phyloP scores from a whole-genome alignment of 37 sponge, comb jelly and placozoan genomes.

The Aplysina aerophoba region DNA sequence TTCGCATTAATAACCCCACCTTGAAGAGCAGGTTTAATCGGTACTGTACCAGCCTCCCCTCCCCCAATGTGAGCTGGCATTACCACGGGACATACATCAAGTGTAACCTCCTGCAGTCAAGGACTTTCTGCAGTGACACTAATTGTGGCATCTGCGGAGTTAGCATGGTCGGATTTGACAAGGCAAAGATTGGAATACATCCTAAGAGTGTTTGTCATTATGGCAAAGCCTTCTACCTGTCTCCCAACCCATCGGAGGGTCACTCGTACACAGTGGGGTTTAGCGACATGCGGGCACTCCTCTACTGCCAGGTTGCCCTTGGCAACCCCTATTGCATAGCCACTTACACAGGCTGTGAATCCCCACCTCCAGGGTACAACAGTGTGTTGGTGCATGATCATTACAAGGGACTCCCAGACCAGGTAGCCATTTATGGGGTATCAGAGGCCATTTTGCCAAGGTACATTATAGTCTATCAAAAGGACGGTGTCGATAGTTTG shows the following conservation, averaged over 20 bases:
- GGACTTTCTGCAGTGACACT: neutral
- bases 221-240: conserved; percentile 84
- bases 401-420: conserved; percentile 53
- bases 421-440: conserved; percentile 62
- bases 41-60: neutral
- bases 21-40: neutral
- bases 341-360: conserved; percentile 41
- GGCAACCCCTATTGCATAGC: conserved; percentile 57
- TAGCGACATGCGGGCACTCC: conserved; percentile 51
- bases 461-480: conserved; percentile 68
- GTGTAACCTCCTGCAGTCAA: neutral
- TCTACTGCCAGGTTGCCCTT: conserved; percentile 65
- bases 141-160: conserved; percentile 21
- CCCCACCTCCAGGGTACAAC: conserved; percentile 66
- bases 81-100: conserved; percentile 21
- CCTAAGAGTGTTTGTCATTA: conserved; percentile 54
- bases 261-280: conserved; percentile 84
- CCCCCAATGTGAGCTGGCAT: neutral
- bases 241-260: conserved; percentile 80
- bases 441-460: conserved; percentile 57
- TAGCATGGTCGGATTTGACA: conserved; percentile 15
- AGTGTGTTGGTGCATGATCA: conserved; percentile 59
- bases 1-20: neutral
- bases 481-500: conserved; percentile 44
- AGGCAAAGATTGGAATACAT: conserved; percentile 34